phyloP scores from a whole-genome alignment of 2,888 invertebrate species.

The Abrostola tripartita region DNA sequence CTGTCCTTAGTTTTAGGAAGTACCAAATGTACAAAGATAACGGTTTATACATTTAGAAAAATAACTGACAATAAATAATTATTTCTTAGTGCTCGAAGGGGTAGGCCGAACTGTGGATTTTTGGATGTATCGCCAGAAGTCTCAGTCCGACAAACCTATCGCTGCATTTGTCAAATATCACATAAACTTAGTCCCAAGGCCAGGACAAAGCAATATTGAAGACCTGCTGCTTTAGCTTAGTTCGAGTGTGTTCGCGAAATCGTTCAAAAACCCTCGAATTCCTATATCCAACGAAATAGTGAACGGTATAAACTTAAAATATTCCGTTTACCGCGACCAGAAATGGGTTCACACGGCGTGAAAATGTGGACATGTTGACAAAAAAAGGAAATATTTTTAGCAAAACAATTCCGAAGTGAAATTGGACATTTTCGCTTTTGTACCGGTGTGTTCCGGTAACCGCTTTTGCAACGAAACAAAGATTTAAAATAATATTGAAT shows the following conservation, averaged over 20 bases:
- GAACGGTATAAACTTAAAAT: constrained; percentile 43
- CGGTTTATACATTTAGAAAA: no score
- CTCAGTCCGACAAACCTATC: no score
- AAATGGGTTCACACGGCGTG: constrained; percentile 59
- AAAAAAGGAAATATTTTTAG: constrained; percentile 58
- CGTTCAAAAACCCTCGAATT: no score
- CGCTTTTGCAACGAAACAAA: constrained; percentile 49
- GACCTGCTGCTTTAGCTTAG: not conserved
- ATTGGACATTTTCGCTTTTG: constrained; percentile 65
- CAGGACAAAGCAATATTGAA: no score
- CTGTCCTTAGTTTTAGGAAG: no score
- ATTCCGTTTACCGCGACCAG: constrained; percentile 53
- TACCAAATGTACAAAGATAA: no score
- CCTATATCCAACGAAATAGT: constrained; percentile 13
- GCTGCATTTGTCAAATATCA: no score
- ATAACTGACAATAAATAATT: no score
- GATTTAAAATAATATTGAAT: constrained; percentile 56
- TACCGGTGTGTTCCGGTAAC: constrained; percentile 54
- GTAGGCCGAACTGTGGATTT: no score
- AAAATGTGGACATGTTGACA: constrained; percentile 60
- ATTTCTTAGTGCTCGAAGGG: no score
- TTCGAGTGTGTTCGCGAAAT: not conserved
- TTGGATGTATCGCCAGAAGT: no score
- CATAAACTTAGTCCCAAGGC: no score
- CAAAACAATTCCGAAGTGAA: constrained; percentile 63